Conservation (phyloP, 2,113 vertebrate genomes). For the Tyto alba region DNA sequence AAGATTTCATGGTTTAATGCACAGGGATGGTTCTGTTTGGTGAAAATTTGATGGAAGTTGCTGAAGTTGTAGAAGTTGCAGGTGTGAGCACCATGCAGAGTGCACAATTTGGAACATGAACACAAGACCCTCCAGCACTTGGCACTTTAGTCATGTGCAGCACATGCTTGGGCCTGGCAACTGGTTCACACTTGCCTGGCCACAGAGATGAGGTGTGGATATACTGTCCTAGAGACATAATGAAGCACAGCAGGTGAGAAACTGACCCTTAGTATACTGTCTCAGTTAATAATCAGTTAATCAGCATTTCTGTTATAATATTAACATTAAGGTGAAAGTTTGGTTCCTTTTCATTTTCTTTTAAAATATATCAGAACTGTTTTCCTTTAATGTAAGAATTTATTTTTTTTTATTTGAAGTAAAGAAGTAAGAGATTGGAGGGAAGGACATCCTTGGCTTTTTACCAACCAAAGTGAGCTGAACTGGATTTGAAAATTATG, state of each 20-base stretch:
- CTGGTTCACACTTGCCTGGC: not conserved
- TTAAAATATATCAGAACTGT: not conserved
- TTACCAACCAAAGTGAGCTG: not conserved
- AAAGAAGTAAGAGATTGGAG: not conserved
- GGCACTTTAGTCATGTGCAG: not conserved
- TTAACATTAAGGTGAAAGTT: not conserved
- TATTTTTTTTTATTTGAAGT: not conserved
- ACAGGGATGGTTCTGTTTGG: not conserved
- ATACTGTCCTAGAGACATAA: not conserved
- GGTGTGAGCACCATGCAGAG: not conserved
- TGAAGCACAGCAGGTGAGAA: not conserved
- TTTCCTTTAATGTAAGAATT: not conserved
- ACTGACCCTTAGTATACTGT: not conserved
- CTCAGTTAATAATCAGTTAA: not conserved
- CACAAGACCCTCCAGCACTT: not conserved
- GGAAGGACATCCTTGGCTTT: not conserved
- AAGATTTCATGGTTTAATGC: not conserved
- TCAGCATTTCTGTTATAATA: not conserved
- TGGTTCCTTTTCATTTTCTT: not conserved
- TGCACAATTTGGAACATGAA: not conserved
- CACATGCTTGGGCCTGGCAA: not conserved
- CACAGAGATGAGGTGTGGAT: not conserved
- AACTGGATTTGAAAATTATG: not conserved
- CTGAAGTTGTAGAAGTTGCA: not conserved
- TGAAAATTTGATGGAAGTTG: not conserved